phyloP scores from a whole-genome alignment of 2,888 invertebrate genomes.

The Andrena minutula region DNA sequence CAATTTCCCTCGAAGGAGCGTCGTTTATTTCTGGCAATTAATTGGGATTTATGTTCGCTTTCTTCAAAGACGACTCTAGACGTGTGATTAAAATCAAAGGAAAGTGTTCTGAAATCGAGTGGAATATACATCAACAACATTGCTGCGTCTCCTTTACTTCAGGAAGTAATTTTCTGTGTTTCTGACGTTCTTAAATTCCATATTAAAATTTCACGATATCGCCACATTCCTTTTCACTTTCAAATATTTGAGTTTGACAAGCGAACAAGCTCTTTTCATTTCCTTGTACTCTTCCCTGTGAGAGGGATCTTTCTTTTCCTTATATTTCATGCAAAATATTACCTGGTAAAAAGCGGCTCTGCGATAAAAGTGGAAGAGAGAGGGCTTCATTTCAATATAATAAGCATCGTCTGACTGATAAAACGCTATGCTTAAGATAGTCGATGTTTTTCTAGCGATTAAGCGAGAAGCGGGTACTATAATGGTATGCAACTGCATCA shows the following conservation, averaged over 20 bases:
- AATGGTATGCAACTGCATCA: neutral
- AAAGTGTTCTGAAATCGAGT: neutral
- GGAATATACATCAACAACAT: neutral
- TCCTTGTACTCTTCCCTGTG: too few species aligned
- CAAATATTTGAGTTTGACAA: neutral
- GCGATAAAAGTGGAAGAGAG: neutral
- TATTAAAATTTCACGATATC: neutral
- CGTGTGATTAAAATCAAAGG: neutral
- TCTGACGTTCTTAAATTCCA: neutral
- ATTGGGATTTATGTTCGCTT: neutral
- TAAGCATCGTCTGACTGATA: conserved; percentile 27
- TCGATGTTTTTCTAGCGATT: conserved; percentile 26
- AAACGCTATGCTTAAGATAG: conserved; percentile 33
- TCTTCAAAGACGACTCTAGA: neutral
- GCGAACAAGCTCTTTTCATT: too few species aligned
- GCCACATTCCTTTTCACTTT: conserved; percentile 5
- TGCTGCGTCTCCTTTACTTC: neutral
- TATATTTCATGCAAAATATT: too few species aligned
- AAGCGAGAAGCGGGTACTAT: conserved; percentile 7
- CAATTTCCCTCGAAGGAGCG: neutral
- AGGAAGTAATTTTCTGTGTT: conserved; percentile 13
- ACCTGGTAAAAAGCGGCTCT: neutral
- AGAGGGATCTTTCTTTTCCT: too few species aligned
- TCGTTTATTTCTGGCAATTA: neutral
- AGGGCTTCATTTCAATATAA: conserved; percentile 24